Evolutionary conservation across 2,888 invertebrate species (phyloP).

Genomic region (Acronicta aceris): DNA sequence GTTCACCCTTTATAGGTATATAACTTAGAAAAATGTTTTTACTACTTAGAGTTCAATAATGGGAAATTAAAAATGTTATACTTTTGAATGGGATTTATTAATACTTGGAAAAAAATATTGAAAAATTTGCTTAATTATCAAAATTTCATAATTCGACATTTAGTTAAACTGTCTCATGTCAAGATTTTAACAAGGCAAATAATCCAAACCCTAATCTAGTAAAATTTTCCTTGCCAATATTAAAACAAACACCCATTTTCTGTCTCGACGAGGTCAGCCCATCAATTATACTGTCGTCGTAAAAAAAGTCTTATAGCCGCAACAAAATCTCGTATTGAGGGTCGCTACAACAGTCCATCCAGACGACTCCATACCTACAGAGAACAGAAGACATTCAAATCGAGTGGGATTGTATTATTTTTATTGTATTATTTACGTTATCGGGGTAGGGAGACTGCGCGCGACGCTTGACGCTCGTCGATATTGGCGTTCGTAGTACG

Average conservation of each 20-base stretch:
- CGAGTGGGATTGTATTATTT: conserved; percentile 81
- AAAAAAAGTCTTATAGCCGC: conserved; percentile 60
- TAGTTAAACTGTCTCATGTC: too few species aligned
- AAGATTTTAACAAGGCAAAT: neutral
- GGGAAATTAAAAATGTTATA: too few species aligned
- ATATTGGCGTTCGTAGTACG: conserved; percentile 74
- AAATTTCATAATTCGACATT: too few species aligned
- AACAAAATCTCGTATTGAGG: conserved; percentile 59
- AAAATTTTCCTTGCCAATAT: conserved; percentile 58
- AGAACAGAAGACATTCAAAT: conserved; percentile 77
- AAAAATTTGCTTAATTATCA: too few species aligned
- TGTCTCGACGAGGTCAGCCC: conserved; percentile 58
- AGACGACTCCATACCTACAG: conserved; percentile 54
- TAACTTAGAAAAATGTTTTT: too few species aligned
- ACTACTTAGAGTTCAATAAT: too few species aligned
- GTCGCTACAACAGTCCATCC: conserved; percentile 64
- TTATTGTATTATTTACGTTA: conserved; percentile 85
- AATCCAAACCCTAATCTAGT: conserved; percentile 9
- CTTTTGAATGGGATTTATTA: too few species aligned
- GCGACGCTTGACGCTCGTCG: conserved; percentile 71
- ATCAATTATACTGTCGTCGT: conserved; percentile 67
- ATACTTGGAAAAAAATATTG: too few species aligned
- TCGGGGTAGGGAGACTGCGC: conserved; percentile 79
- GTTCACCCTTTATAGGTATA: too few species aligned
- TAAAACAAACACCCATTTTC: conserved; percentile 57